A percentile compares a stretch with the other conserved stretches of the same genome.
Conservation (phyloP, 2,888 invertebrate genomes). For the Digitonthophagus gazella region DNA sequence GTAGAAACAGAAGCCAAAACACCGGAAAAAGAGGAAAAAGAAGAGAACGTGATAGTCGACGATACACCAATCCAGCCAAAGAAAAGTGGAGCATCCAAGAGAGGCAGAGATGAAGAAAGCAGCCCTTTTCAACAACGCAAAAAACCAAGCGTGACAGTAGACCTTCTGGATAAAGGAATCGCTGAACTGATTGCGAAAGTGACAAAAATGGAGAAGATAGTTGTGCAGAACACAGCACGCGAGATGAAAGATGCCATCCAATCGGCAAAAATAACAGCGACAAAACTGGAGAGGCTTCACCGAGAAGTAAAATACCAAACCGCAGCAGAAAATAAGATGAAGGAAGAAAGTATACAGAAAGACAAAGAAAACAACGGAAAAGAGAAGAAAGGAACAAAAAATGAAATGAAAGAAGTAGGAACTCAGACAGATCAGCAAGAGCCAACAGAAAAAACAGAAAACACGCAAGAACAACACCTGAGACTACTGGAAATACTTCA, state of each 20-base stretch:
- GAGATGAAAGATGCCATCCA: neutral
- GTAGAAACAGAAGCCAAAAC: too few relatives aligned
- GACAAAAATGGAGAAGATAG: neutral
- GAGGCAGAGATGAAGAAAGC: too few relatives aligned
- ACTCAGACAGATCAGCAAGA: too few relatives aligned
- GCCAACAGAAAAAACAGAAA: too few relatives aligned
- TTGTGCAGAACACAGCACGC: neutral
- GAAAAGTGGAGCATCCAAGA: too few relatives aligned
- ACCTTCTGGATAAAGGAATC: neutral
- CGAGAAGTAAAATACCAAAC: neutral
- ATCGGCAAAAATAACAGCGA: neutral
- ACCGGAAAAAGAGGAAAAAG: too few relatives aligned
- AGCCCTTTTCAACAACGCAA: too few relatives aligned
- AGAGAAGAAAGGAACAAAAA: neutral
- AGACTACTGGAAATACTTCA: too few relatives aligned
- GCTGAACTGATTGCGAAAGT: neutral
- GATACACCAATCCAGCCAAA: too few relatives aligned
- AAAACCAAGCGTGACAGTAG: too few relatives aligned
- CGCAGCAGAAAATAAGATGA: neutral
- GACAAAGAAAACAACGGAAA: neutral
- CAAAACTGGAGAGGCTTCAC: neutral
- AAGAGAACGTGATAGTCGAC: too few relatives aligned
- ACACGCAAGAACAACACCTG: too few relatives aligned
- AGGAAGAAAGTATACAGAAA: neutral
- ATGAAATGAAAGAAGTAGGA: neutral